These are phyloP conservation scores for Limnothrissa miodon DNA, from an alignment of 2,113 vertebrate species.

Conservation along the genomic window DNA sequence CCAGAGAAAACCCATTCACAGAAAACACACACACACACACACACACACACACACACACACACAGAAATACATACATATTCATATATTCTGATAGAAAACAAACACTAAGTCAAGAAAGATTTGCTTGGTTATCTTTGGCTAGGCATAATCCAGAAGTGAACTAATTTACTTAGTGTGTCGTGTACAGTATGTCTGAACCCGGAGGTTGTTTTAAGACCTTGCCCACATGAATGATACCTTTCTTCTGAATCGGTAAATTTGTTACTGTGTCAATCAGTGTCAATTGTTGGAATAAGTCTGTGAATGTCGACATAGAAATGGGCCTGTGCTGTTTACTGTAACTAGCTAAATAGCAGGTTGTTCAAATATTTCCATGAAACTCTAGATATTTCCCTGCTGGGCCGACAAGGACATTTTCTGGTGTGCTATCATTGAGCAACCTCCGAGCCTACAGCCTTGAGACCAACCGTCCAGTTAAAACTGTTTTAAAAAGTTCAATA, in stretches of 20 bases:
- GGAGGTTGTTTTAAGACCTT: neutral
- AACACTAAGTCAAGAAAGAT: neutral
- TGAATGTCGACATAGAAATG: conserved; percentile 29
- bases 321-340: conserved; percentile 30
- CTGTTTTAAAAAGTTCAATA: neutral
- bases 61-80: neutral
- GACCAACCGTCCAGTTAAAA: neutral
- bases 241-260: conserved; percentile 19
- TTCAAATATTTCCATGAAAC: conserved; percentile 39
- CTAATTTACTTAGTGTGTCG: neutral
- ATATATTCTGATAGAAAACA: conserved; percentile 5
- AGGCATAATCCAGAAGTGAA: neutral
- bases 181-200: neutral
- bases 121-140: conserved; percentile 8
- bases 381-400: conserved; percentile 40
- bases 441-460: neutral
- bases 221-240: conserved; percentile 27
- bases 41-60: neutral
- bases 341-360: conserved; percentile 38
- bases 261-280: conserved; percentile 32
- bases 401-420: conserved; percentile 33
- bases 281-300: conserved; percentile 23
- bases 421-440: conserved; percentile 18
- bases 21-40: conserved; percentile 9
- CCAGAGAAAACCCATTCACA: neutral